Evolutionary conservation across 2,888 invertebrate genomes (phyloP), one percentile per base, ranked within the genome.

Genomic region (Megamerina dolium): DNA sequence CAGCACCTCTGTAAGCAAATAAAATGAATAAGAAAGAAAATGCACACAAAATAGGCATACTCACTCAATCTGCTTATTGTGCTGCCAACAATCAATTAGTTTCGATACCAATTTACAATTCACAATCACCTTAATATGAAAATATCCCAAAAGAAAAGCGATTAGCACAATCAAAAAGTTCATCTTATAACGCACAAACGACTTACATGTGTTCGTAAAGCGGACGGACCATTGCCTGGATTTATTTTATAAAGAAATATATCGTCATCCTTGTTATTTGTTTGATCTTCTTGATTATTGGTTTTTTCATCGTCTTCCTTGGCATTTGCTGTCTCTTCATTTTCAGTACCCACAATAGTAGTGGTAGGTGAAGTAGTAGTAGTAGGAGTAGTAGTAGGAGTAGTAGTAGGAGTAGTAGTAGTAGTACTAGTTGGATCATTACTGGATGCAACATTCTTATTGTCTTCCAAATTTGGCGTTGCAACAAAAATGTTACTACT

Each of bases 51-150:
- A 17, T 17, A 0, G 5, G 16, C 14, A 4, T 49, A 79, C 85
- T 82, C 73, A 89, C 89, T 85, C 82, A 67, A 79, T 78, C 57
- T 77, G 76, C 56, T 84, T 82, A 70, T 89, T 89, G 54, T 82
- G 81, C 59, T 85, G 81, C 81, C 86, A 93, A 39, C 82, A 85
- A 55, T 85, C 83, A 67, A 92, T 76, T 60, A 93, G 79, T 68
- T 84, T 80, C 56, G 85, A 81, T 54, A 90, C 74, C 66, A 93
- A 75, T 60, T 82, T 82, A 73, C 87, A 87, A 65, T 90, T 83
- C 59, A 80, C 73, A 68, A 89, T 77, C 63, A 89, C 75, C 88
- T 90, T 74, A 4, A 50, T 43, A 46, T 44, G 36, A 53, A 19
- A 46, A 46, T 36, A 51, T 43, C 44, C 37, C 16, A 20, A 40